Base-by-base conservation (phyloP, 2,888 invertebrate genomes). In the Drosophila mettleri region DNA sequence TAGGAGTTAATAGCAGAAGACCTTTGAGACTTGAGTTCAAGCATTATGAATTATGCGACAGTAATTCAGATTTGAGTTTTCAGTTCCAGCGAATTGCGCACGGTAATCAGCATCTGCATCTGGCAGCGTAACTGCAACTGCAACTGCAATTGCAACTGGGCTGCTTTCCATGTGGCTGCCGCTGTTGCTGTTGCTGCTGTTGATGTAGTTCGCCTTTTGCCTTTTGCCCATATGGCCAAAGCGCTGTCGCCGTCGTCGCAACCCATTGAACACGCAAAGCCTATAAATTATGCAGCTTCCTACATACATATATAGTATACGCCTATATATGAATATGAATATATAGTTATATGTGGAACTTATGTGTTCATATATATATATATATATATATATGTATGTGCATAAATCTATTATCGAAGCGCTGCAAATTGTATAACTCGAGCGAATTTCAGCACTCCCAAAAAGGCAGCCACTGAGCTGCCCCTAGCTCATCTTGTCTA, bases 191-290 rank as follows among this genome's bases (percentile, higher is more conserved):
- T 4, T 31, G 43, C 20, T 41, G 24, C 33, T 58, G 57, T 46
- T 43, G 34, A 39, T 59, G 52, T 38, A 54, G 38, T 57, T 69
- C 18, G 71, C 36, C 54, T 34, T 45, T 20, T 68, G 69, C 46
- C 39, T 49, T 24, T 62, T 72, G 80, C 88, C 88, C 84, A 83
- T 83, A 86, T 83, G 84, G 84, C 84, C 69, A 70, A 66, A 74
- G 41, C 29, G 74, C 69, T 69, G 68, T 54, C 59, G 62, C 58
- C 54, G 61, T 69, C 80, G 84, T 81, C 60, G 77, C 89, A 88
- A 87, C 68, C 89, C 85, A 86, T 88, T 86, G 87, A 88, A 84
- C 87, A 86, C 74, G 85, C 87, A 81, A 81, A 57, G 88, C 85
- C 85, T 78, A 88, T 84, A 84, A 85, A 88, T 88, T 86, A 80